Evolutionary conservation across 2,888 invertebrate genomes (phyloP).

Genomic region (Stramonita haemastoma): DNA sequence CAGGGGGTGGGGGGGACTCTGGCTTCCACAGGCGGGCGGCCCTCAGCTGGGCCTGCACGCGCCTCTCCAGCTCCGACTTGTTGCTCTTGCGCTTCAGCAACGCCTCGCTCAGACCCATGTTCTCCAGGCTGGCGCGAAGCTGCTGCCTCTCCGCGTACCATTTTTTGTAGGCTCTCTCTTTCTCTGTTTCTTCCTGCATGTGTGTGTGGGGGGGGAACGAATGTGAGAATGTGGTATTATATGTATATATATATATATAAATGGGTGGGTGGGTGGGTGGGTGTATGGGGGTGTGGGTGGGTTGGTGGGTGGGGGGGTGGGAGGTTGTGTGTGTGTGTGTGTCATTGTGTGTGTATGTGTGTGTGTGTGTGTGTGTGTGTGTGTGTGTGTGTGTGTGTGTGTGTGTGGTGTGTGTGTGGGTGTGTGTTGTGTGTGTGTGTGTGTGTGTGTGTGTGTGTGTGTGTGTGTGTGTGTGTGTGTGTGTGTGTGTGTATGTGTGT

Average conservation of each 20-base stretch:
- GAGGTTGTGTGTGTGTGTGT: too few relatives aligned
- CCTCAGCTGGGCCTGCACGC: slow-evolving; percentile 57
- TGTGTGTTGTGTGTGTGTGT: too few relatives aligned
- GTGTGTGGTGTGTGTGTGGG: too few relatives aligned
- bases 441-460: too few relatives aligned
- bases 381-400: too few relatives aligned
- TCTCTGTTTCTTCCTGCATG: slow-evolving; percentile 45
- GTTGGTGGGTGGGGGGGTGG: too few relatives aligned
- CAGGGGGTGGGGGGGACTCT: slow-evolving; percentile 47
- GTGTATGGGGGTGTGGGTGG: too few relatives aligned
- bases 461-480: too few relatives aligned
- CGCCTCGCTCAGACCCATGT: slow-evolving; percentile 68
- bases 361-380: too few relatives aligned
- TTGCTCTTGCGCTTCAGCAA: slow-evolving; percentile 70
- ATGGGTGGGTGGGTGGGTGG: too few relatives aligned
- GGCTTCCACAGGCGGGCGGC: slow-evolving; percentile 50
- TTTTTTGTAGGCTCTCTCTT: slow-evolving; percentile 61
- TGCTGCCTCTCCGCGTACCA: slow-evolving; percentile 71
- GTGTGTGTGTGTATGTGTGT: too few relatives aligned
- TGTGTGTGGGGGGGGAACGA: not conserved
- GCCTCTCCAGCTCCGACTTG: slow-evolving; percentile 70
- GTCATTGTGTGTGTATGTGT: too few relatives aligned
- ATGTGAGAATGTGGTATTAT: not conserved
- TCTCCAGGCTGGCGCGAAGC: slow-evolving; percentile 68
- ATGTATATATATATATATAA: not conserved